phyloP scores from a whole-genome alignment of 2,888 invertebrate species.

The Amphipoea oculea region DNA sequence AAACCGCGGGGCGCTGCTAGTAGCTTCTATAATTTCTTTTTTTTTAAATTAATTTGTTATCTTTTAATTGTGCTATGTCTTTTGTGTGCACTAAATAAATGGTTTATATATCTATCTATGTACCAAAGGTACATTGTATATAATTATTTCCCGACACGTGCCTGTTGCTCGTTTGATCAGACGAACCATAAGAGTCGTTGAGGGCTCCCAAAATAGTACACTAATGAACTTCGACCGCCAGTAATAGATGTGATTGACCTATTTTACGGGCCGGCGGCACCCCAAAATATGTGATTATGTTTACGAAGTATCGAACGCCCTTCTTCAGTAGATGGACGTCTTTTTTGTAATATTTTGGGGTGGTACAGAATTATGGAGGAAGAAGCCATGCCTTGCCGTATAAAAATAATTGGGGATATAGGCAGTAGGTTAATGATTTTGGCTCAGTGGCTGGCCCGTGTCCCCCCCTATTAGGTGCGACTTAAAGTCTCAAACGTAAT shows the following conservation, averaged over 20 bases:
- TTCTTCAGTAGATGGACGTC: slow-evolving; percentile 36
- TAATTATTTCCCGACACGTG: slow-evolving; percentile 25
- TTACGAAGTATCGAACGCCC: slow-evolving; percentile 51
- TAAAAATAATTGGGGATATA: neutral
- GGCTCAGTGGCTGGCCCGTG: neutral
- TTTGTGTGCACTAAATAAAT: too few relatives aligned
- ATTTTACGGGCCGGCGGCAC: slow-evolving; percentile 60
- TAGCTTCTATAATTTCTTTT: neutral
- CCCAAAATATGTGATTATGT: slow-evolving; percentile 62
- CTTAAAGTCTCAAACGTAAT: neutral
- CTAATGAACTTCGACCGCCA: slow-evolving; percentile 64
- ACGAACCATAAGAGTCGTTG: slow-evolving; percentile 26
- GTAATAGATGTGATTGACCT: slow-evolving; percentile 76
- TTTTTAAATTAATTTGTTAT: too few relatives aligned
- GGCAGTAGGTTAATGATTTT: neutral
- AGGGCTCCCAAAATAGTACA: slow-evolving; percentile 61
- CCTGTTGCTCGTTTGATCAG: slow-evolving; percentile 21
- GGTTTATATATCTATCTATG: too few relatives aligned
- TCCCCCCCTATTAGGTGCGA: neutral
- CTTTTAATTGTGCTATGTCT: too few relatives aligned
- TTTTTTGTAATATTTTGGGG: slow-evolving; percentile 12
- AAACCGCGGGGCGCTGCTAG: neutral
- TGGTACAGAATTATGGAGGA: neutral
- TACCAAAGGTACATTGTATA: slow-evolving; percentile 9
- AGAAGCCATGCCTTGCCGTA: neutral